Base-by-base conservation (phyloP, 2,113 vertebrate species). In the Tylochromis polylepis region DNA sequence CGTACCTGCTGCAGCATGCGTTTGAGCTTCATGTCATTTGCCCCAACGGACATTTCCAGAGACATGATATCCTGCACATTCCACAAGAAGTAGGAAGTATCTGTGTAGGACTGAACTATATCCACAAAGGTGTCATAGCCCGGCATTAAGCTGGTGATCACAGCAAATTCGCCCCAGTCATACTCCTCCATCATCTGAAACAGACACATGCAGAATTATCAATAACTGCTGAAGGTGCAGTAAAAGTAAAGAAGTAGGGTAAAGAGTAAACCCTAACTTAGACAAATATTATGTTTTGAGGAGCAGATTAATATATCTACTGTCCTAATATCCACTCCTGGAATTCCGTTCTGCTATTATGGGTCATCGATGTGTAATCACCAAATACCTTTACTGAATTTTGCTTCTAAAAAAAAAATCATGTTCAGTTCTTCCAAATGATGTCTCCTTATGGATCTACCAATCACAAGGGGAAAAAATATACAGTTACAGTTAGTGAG, bases 141-240 rank as follows among this genome's bases (percentile, higher is more conserved):
- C 0, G 99, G 98, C 89, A 98, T 96, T 92, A 98, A 94, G 90
- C 98, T 99, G 95, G 98, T 99, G 95, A 99, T 97, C 79, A 99
- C 96, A 0, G 98, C 96, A 34, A 99, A 99, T 85, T 97, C 97
- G 41, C 97, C 96, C 98, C 98, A 99, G 95, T 97, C 97, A 3
- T 99, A 99, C 90, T 99, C 99, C 94, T 99, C 98, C 97, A 99
- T 92, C 59, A 99, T 96, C 96, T 99, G 97, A 95, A 97, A 97
- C 81, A 97, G 20, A n/a, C 38, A 2, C 43, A 24, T 1, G 27
- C 3, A n/a, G 8, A 67, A 43, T 43, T 24, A 27, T 27, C 34
- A 51, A 20, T 77, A 77, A 51, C 1, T 34, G 46, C 27, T n/a
- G 46, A 29, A 51, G 5, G 2, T 51, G 24, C 43, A 1, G 10